Conservation (phyloP, 2,113 vertebrate genomes). For the Donacobius atricapilla region DNA sequence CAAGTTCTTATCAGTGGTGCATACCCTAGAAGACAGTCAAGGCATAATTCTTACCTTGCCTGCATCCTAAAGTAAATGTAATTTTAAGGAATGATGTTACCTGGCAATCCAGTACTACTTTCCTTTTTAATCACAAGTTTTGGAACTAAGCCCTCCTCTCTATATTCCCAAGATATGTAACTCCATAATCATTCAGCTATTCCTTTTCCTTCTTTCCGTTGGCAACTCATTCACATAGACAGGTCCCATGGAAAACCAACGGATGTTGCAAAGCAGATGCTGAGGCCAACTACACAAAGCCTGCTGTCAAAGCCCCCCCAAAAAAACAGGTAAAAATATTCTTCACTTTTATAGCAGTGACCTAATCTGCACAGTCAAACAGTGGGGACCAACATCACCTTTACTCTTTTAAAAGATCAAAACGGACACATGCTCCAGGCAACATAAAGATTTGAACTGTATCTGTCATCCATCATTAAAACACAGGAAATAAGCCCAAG, state of each 20-base stretch:
- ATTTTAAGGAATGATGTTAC: not conserved
- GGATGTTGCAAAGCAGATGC: not conserved
- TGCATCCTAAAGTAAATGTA: not conserved
- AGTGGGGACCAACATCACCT: not conserved
- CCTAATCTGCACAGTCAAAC: not conserved
- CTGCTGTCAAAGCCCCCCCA: not conserved
- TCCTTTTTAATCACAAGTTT: not conserved
- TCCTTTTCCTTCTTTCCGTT: not conserved
- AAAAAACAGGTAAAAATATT: not conserved
- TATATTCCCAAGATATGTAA: not conserved
- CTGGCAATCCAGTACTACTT: not conserved
- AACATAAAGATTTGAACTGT: not conserved
- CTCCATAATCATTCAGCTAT: not conserved
- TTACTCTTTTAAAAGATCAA: not conserved
- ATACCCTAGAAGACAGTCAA: not conserved
- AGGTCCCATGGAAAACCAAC: not conserved
- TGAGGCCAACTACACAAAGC: not conserved
- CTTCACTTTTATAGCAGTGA: not conserved
- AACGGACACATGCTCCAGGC: not conserved
- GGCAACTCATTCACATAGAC: not conserved
- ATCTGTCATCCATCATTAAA: constrained; percentile 6
- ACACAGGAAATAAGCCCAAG: constrained; percentile 7
- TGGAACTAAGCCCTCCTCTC: not conserved
- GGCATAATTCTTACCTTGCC: not conserved
- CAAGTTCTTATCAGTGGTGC: not conserved